Percentiles rank a stretch among this genome's conserved stretches.
These are phyloP conservation scores for Acanthochromis polyacanthus DNA, from an alignment of 2,113 vertebrate genomes.

Conservation along the genomic window DNA sequence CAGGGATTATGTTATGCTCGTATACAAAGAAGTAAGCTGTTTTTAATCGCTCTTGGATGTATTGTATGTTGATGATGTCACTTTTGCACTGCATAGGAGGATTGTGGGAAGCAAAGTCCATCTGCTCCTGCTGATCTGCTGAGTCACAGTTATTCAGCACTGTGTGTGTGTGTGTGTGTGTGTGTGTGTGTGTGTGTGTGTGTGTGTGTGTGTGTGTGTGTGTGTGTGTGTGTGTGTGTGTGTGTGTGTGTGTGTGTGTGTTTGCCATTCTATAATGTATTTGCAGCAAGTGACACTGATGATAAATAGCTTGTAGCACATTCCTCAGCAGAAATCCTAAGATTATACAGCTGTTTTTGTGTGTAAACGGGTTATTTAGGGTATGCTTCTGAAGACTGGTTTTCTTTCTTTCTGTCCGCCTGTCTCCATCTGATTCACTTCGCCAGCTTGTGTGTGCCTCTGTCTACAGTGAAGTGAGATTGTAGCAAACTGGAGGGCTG, in stretches of 20 bases:
- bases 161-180: slow-evolving; percentile 3
- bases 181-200: slow-evolving; percentile 42
- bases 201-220: slow-evolving; percentile 9
- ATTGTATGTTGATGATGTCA: slow-evolving; percentile 40
- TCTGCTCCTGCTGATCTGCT: slow-evolving; percentile 73
- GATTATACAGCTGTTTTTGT: not conserved
- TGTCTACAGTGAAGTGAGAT: slow-evolving; percentile 36
- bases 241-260: slow-evolving; percentile 19
- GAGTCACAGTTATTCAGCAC: slow-evolving; percentile 72
- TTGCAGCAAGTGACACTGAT: slow-evolving; percentile 16
- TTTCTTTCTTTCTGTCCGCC: not conserved
- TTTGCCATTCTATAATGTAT: not conserved
- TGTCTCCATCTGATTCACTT: not conserved
- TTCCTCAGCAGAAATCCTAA: not conserved
- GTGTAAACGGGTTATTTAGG: slow-evolving; percentile 1
- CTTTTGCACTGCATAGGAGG: slow-evolving; percentile 33
- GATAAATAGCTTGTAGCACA: not conserved
- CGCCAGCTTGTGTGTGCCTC: slow-evolving; percentile 18
- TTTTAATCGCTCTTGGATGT: not conserved
- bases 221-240: slow-evolving; percentile 41
- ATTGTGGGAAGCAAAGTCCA: slow-evolving; percentile 60
- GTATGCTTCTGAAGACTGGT: not conserved
- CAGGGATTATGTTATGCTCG: not conserved
- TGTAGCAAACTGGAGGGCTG: slow-evolving; percentile 56
- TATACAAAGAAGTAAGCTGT: slow-evolving; percentile 1